These are phyloP conservation scores for Thera britannica DNA, from an alignment of 2,888 invertebrate genomes.

Conservation along the genomic window DNA sequence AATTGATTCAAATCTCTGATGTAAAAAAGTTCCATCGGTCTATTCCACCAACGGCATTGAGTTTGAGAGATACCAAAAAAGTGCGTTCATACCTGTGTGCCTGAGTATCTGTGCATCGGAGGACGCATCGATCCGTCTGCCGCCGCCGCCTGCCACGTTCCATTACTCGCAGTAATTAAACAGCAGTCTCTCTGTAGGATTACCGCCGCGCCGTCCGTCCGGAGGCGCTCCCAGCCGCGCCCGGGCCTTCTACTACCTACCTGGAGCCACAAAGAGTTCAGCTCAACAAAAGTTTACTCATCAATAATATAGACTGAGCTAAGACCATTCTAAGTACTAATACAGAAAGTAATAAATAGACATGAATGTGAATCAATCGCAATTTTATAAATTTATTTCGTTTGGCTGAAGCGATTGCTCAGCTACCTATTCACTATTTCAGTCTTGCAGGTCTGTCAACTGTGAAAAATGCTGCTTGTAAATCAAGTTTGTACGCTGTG, in stretches of 20 bases:
- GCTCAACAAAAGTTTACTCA: too few species aligned
- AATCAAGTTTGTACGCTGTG: slow-evolving; percentile 1
- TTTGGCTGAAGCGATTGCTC: too few species aligned
- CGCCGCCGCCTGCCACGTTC: slow-evolving; percentile 26
- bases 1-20: background rate
- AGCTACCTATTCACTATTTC: background rate
- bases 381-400: too few species aligned
- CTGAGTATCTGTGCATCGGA: slow-evolving; percentile 5
- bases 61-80: slow-evolving; percentile 14
- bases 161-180: slow-evolving; percentile 28
- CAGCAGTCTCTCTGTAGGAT: slow-evolving; percentile 22
- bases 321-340: too few species aligned
- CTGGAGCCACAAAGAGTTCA: too few species aligned
- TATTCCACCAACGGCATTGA: slow-evolving; percentile 1
- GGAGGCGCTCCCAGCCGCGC: background rate
- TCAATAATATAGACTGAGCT: too few species aligned
- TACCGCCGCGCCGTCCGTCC: slow-evolving; percentile 15
- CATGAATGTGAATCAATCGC: too few species aligned
- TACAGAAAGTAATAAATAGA: too few species aligned
- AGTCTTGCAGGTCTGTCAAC: background rate
- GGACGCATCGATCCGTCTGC: slow-evolving; percentile 21
- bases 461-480: background rate
- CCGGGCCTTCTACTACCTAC: too few species aligned
- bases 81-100: slow-evolving; percentile 21
- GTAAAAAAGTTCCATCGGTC: background rate